phyloP scores from a whole-genome alignment of 1,140 invertebrate species.

The Drosophila lacertosa region DNA sequence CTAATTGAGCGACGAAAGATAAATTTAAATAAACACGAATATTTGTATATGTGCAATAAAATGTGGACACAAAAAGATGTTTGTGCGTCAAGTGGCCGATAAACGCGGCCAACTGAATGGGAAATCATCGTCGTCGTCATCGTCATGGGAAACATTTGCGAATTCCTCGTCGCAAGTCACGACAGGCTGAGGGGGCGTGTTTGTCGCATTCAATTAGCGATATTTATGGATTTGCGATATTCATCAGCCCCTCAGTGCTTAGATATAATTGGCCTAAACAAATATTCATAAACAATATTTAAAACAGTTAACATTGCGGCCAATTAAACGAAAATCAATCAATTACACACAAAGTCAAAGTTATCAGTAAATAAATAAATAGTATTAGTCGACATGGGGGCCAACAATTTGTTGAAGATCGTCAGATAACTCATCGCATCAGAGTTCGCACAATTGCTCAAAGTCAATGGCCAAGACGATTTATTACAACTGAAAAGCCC shows the following conservation, averaged over 20 bases:
- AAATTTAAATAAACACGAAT: conserved; percentile 56
- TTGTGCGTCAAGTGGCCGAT: conserved; percentile 35
- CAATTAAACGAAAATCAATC: conserved; percentile 44
- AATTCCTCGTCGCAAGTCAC: conserved; percentile 17
- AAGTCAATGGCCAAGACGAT: conserved; percentile 59
- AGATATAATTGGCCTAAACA: too few relatives aligned
- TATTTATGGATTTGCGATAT: conserved; percentile 45
- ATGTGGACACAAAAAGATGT: conserved; percentile 24
- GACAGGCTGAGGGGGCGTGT: conserved; percentile 8
- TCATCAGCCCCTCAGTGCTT: background rate
- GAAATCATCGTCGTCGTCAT: too few relatives aligned
- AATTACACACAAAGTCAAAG: background rate
- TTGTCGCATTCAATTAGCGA: conserved; percentile 31
- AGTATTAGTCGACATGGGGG: conserved; percentile 44
- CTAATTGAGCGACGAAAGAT: conserved; percentile 37
- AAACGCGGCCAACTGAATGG: conserved; percentile 17
- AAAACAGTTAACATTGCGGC: background rate
- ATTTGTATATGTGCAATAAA: conserved; percentile 27
- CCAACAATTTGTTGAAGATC: conserved; percentile 17
- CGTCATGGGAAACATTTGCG: conserved; percentile 8
- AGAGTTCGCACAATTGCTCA: conserved; percentile 65
- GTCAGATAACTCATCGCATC: conserved; percentile 21
- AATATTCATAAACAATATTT: too few relatives aligned
- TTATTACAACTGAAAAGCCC: conserved; percentile 46
- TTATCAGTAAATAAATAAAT: conserved; percentile 17